phyloP scores from a whole-genome alignment of 2,888 invertebrate genomes.

The Pardosa pseudoannulata region DNA sequence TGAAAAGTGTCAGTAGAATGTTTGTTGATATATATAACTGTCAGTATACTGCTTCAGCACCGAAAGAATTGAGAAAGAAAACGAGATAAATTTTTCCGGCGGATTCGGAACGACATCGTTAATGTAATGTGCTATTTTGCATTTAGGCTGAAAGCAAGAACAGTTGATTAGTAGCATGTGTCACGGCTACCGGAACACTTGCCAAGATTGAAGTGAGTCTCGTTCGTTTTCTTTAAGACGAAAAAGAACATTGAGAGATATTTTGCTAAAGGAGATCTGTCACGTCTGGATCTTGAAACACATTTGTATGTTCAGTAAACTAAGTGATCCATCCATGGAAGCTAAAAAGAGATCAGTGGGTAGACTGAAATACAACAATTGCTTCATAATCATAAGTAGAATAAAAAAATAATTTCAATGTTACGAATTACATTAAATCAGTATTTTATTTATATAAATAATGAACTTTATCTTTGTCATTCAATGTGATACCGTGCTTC shows the following conservation, averaged over 20 bases:
- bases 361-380: too few species aligned
- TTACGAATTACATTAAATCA: too few species aligned
- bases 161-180: constrained; percentile 24
- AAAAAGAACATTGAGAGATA: background rate
- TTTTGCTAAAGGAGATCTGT: background rate
- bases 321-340: too few species aligned
- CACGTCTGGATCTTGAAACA: background rate
- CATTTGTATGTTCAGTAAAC: background rate
- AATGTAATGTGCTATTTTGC: constrained; percentile 27
- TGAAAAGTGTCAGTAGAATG: too few species aligned
- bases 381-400: too few species aligned
- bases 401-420: too few species aligned
- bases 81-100: constrained; percentile 40
- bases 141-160: constrained; percentile 24
- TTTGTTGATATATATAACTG: constrained; percentile 51
- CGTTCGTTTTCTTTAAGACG: too few species aligned
- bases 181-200: background rate
- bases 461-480: too few species aligned
- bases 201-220: background rate
- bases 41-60: constrained; percentile 53
- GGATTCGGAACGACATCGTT: constrained; percentile 20
- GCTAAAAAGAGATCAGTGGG: too few species aligned
- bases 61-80: too few species aligned
- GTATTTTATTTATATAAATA: too few species aligned
- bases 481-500: too few species aligned